Evolutionary conservation across 2,113 vertebrate species (phyloP), one percentile per base, ranked within the genome.

Genomic region (Misgurnus mizolepis): DNA sequence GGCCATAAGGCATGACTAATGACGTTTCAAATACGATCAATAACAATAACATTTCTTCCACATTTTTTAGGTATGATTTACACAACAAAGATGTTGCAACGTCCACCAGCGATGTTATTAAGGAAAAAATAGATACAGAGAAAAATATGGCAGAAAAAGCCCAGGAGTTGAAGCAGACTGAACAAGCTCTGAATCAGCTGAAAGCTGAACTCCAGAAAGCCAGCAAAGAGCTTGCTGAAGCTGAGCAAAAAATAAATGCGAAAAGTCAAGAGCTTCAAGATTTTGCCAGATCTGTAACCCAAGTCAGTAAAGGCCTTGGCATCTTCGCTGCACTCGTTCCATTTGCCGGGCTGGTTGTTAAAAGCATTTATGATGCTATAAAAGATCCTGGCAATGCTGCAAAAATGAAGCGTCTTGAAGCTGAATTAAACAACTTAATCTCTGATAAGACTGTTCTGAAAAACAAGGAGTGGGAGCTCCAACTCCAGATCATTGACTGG

Each of bases 251-350:
- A 2, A 74, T 74, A 18, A 50, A 22, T 0, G 0, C 3, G 3
- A 67, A 73, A 72, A 53, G 4, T 34, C 27, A 58, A 5, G 62
- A 74, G 62, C 58, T 80, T 15, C 47, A 74, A 15, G 22, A 43
- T 0, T 22, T 6, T 5, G 40, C 55, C n/a, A 65, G 18, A 27
- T 11, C 49, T 49, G 55, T 60, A 9, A n/a, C 67, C 8, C 0
- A 18, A n/a, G 39, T 1, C n/a, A 78, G 49, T 9, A 9, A 1
- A 41, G 40, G 43, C n/a, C 49, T 82, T 6, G 6, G 67, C 75
- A 67, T 82, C 41, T 10, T 45, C 1, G 40, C 75, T 14, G 68
- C 68, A 6, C 7, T 82, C 5, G 18, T 78, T 14, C 81, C 81
- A 4, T 61, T 82, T 7, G 0, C 58, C 5, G 78, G 78, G 1